Evolutionary conservation across 64 coral and sea anemone genomes (phyloP).

Genomic region (Porites australiensis): DNA sequence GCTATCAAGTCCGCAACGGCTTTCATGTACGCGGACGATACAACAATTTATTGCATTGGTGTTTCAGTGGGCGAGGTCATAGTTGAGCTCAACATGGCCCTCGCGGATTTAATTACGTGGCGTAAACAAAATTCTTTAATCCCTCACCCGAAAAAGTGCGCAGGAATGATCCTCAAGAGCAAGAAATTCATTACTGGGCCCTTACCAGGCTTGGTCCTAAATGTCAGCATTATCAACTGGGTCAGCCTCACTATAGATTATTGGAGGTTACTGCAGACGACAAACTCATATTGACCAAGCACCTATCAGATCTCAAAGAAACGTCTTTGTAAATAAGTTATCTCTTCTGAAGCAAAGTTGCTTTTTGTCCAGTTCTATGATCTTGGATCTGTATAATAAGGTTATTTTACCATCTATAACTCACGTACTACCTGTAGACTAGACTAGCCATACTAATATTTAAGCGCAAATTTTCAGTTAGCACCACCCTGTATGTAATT

Average conservation of each 20-base stretch:
- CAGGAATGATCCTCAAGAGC: constrained; percentile 6
- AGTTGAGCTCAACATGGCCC: background rate
- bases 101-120: background rate
- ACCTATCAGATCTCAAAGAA: background rate
- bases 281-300: background rate
- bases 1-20: background rate
- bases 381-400: background rate
- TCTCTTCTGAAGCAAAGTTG: background rate
- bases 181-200: background rate
- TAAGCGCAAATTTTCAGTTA: background rate
- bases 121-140: constrained; percentile 3
- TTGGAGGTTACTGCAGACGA: background rate
- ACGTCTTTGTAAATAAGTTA: background rate
- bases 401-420: background rate
- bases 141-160: background rate
- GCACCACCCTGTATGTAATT: background rate
- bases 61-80: background rate
- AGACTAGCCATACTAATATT: background rate
- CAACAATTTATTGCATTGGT: background rate
- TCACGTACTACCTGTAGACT: background rate
- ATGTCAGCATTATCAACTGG: background rate
- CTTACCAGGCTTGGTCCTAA: background rate
- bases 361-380: background rate
- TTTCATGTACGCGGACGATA: background rate
- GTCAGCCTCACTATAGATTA: background rate